phyloP scores from a whole-genome alignment of 1,140 invertebrate species.

The Aphelinus certus region DNA sequence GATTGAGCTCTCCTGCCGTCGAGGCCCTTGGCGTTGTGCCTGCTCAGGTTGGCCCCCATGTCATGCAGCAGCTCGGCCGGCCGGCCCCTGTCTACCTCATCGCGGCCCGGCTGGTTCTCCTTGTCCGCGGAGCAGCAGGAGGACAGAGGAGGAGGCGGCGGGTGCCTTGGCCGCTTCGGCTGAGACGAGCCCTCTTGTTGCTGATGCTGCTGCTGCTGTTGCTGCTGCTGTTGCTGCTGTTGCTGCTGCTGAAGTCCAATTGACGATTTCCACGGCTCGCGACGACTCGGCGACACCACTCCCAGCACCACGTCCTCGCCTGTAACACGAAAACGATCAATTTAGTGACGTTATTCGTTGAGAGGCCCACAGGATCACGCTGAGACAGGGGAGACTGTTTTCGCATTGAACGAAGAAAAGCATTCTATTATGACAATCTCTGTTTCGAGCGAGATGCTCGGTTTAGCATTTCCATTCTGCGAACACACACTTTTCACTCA shows the following conservation, averaged over 20 bases:
- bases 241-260: constrained; percentile 25
- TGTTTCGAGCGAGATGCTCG: too few species aligned
- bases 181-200: constrained; percentile 36
- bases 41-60: constrained; percentile 80
- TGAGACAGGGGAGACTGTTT: too few species aligned
- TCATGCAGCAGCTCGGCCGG: constrained; percentile 21
- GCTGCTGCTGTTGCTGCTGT: constrained; percentile 26
- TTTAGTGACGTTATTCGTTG: too few species aligned
- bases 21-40: constrained; percentile 75
- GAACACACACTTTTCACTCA: too few species aligned
- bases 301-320: constrained; percentile 50
- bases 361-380: too few species aligned
- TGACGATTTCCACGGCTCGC: constrained; percentile 36
- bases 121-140: constrained; percentile 52
- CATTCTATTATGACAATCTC: too few species aligned
- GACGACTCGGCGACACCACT: constrained; percentile 39
- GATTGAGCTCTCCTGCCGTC: constrained; percentile 76
- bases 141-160: constrained; percentile 12
- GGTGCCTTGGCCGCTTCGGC: constrained; percentile 28
- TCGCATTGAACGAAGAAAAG: too few species aligned
- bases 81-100: constrained; percentile 22
- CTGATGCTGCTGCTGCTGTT: constrained; percentile 9
- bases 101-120: constrained; percentile 54
- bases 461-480: too few species aligned
- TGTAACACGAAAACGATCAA: constrained; percentile 40